Base-by-base conservation (phyloP, 2,113 vertebrate species). In the Pluvianellus socialis region DNA sequence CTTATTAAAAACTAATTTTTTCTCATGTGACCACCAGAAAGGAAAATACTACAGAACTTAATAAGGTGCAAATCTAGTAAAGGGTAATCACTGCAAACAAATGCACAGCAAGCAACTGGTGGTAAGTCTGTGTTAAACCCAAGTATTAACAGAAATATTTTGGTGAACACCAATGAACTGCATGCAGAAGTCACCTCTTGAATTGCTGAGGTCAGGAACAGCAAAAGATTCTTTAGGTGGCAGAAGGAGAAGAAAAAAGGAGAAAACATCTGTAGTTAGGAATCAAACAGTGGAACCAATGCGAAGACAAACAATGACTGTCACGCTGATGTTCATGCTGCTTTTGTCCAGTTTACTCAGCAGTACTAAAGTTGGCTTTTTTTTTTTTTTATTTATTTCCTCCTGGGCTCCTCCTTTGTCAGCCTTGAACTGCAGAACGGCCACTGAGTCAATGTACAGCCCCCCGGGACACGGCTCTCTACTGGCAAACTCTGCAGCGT, bases 181-280 rank as follows among this genome's bases (percentile, higher is more conserved):
- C 98, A 98, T 98, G 98, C 98, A 98, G 98, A 98, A 98, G 97
- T 99, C 99, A 99, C 99, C 99, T 99, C 99, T 99, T 98, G 99
- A 98, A 99, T 99, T 99, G 99, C 99, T 99, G 99, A 99, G 99
- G 98, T 99, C 99, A 98, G 99, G 99, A 99, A 99, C 99, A 98
- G 99, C 98, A 99, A 99, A 99, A 99, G 99, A 99, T 98, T 99
- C 99, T 99, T 99, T 99, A 98, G 92, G 97, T 94, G 98, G 98
- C 96, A 98, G 96, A 97, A 96, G 94, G 94, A 98, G 92, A 98
- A 98, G 97, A 94, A 97, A 95, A 95, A 92, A 98, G 96, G 96
- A 99, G 96, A 99, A 98, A 99, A 99, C 49, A 98, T 94, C 96
- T 96, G 83, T 97, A 92, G 95, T 98, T 99, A 98, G 98, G 97